These are phyloP conservation scores for Allobates femoralis DNA, from an alignment of 2,797 vertebrate species.

Conservation along the genomic window DNA sequence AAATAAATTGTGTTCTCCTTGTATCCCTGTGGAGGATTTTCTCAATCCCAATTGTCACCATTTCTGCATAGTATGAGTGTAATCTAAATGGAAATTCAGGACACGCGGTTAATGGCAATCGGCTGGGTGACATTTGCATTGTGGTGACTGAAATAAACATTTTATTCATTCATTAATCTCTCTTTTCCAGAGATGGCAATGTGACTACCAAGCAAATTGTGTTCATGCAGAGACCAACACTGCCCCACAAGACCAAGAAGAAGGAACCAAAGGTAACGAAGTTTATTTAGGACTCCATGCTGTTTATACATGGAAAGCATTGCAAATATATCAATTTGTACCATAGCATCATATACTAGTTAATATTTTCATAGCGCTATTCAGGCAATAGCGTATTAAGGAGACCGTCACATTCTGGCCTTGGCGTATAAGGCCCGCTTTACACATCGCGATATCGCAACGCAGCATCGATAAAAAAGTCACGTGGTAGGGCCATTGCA, in stretches of 20 bases:
- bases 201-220: conserved; percentile 97
- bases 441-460: too few relatives aligned
- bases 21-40: conserved; percentile 32
- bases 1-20: conserved; percentile 40
- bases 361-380: neutral
- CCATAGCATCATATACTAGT: neutral
- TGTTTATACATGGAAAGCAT: neutral
- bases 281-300: neutral
- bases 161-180: conserved; percentile 53
- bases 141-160: conserved; percentile 42
- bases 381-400: neutral
- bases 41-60: conserved; percentile 20
- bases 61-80: conserved; percentile 42
- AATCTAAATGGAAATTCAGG: conserved; percentile 61
- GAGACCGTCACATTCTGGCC: neutral
- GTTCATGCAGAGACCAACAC: conserved; percentile 94
- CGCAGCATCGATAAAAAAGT: too few relatives aligned
- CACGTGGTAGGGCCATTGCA: too few relatives aligned
- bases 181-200: conserved; percentile 87
- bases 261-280: conserved; percentile 91
- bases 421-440: neutral
- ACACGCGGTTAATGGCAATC: conserved; percentile 31
- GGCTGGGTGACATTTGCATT: conserved; percentile 11
- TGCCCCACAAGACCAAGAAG: conserved; percentile 88
- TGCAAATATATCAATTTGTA: too few relatives aligned